Evolutionary conservation across 1,140 invertebrate genomes (phyloP), one percentile per base, ranked within the genome.

Genomic region (Drosophila subobscura): DNA sequence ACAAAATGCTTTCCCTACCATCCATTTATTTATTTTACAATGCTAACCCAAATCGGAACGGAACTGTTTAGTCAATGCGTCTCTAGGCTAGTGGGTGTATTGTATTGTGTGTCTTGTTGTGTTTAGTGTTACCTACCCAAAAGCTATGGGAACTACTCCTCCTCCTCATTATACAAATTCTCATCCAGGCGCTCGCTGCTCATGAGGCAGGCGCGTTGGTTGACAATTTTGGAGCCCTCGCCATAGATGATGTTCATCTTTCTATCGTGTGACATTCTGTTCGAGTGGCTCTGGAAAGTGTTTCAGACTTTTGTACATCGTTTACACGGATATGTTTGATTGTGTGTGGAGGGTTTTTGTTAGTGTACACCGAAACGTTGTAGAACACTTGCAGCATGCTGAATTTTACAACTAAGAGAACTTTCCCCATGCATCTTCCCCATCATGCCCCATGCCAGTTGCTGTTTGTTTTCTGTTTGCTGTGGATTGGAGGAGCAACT

Each of bases 211-310:
- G 72, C 60, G 49, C 66, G 57, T 47, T 80, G 73, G 59, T 66
- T 68, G 50, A 88, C 79, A 60, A 88, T 83, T 60, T 88, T 88
- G 14, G 83, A 89, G 61, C 83, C 83, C 64, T 88, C 83, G 64
- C 83, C 83, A 83, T 63, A 88, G 67, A 88, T 70, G 63, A 88
- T 67, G 64, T 77, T 77, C 51, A 81, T 59, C 56, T 77, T 73
- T 22, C 58, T 85, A 74, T 72, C 72, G 59, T 59, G 52, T 12
- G 52, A 41, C 10, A 67, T 52, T 27, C 40, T 63, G 40, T 64
- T 51, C 25, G 37, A 42, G 10, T 63, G 63, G 56, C 29, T 66
- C 81, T 85, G 80, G 27, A 85, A 85, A 73, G 55, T 46, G 46
- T 42, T 65, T 80, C 23, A 65, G 65, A 49, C 14, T 54, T 58